These are phyloP conservation scores for Sebastolobus altivelis DNA, from an alignment of 2,797 vertebrate genomes.

Conservation along the genomic window DNA sequence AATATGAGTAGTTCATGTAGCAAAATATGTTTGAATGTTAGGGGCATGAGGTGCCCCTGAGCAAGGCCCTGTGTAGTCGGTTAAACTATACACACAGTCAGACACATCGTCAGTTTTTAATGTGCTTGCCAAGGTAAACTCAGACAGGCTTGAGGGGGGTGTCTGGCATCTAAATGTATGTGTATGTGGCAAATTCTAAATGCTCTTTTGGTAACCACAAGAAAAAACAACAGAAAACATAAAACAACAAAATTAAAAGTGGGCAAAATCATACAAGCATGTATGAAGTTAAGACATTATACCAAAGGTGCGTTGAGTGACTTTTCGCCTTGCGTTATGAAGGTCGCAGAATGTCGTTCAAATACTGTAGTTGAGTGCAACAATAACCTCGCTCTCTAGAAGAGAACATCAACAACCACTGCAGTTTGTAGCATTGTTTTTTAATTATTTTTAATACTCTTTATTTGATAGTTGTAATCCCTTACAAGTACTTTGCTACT, in stretches of 20 bases:
- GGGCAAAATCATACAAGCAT: not conserved
- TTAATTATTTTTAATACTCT: not conserved
- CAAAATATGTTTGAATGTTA: not conserved
- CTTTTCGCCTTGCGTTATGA: not conserved
- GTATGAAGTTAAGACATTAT: not conserved
- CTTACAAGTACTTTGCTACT: not conserved
- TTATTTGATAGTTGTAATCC: not conserved
- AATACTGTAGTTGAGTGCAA: not conserved
- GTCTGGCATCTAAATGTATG: slow-evolving; percentile 54
- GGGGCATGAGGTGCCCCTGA: not conserved
- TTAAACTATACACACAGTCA: not conserved
- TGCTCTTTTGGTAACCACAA: slow-evolving; percentile 11
- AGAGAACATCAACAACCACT: not conserved
- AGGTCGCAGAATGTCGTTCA: no score
- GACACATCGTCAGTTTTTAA: slow-evolving; percentile 25
- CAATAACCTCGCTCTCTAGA: not conserved
- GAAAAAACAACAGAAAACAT: slow-evolving; percentile 1
- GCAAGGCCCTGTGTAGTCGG: slow-evolving; percentile 4
- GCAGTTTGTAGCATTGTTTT: not conserved
- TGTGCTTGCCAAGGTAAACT: slow-evolving; percentile 46
- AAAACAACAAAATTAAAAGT: not conserved
- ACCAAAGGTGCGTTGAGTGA: not conserved
- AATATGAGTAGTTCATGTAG: not conserved
- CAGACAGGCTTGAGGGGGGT: slow-evolving; percentile 48
- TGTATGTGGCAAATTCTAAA: slow-evolving; percentile 7